Conservation (phyloP, 2,797 vertebrate species). For the Enteromius paludinosus region DNA sequence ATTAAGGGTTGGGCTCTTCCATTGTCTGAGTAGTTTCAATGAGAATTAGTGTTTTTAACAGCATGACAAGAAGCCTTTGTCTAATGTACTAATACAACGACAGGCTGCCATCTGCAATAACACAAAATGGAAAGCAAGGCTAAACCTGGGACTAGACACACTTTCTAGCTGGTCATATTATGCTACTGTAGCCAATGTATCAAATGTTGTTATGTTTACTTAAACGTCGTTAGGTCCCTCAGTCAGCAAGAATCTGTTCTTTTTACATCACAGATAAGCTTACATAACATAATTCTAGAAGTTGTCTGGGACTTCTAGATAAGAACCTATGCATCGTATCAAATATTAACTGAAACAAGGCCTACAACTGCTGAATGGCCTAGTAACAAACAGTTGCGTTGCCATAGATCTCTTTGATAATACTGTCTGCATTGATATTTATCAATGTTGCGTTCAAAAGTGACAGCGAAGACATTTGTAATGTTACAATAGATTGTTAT, state of each 20-base stretch:
- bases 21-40: constrained; percentile 38
- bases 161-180: constrained; percentile 4
- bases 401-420: constrained; percentile 4
- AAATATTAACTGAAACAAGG: constrained; percentile 30
- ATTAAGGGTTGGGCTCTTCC: constrained; percentile 21
- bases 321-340: constrained; percentile 73
- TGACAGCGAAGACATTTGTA: not conserved
- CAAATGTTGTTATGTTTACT: not conserved
- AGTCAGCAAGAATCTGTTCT: constrained; percentile 54
- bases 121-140: not conserved
- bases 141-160: constrained; percentile 11
- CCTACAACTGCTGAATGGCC: constrained; percentile 32
- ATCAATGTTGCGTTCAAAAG: not conserved
- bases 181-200: not conserved
- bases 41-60: constrained; percentile 21
- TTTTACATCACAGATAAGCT: constrained; percentile 70
- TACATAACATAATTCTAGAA: constrained; percentile 71
- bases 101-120: not conserved
- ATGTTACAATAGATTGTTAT: not conserved
- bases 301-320: constrained; percentile 64
- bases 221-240: constrained; percentile 34
- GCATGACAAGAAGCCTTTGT: not conserved
- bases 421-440: not conserved
- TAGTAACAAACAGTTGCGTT: constrained; percentile 25
- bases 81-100: constrained; percentile 11